Base-by-base conservation (phyloP, 1,140 invertebrate species). In the Eciton burchellii region DNA sequence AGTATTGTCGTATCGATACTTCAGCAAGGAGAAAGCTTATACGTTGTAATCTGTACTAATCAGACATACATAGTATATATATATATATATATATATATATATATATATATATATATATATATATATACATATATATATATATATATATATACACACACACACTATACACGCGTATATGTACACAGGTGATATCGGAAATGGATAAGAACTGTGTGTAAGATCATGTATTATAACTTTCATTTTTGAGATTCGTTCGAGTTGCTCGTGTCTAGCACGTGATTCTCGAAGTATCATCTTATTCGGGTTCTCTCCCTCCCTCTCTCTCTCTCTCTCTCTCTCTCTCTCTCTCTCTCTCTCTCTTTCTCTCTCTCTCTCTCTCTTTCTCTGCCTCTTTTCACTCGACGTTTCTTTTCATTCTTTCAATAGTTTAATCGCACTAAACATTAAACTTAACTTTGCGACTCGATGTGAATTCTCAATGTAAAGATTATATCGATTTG, bases 91-190 rank as follows among this genome's bases (percentile, higher is more conserved):
- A n/a, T n/a, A n/a, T n/a, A n/a, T 16, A 66, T 6, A 62, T 8
- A 84, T 41, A 16, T 72, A 43, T 41, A 71, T 63, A 65, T 49
- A 71, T n/a, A 71, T 24, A 56, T 1, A 84, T 57, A 76, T 77
- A 83, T 59, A 77, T 83, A 66, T 77, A 72, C 11, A 72, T 72
- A 84, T 66, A 66, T 52, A n/a, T 65, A 43, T 63, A 70, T 82
- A 45, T 49, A 63, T n/a, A n/a, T n/a, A n/a, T n/a, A n/a, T n/a
- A n/a, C n/a, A n/a, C n/a, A n/a, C n/a, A n/a, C n/a, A n/a, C n/a
- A n/a, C n/a, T n/a, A n/a, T n/a, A n/a, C n/a, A n/a, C n/a, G n/a
- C 11, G 16, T 9, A 16, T n/a, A 16, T 52, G n/a, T 16, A 52
- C n/a, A 52, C 49, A 52, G 49, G n/a, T 52, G 14, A 52, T 52